Evolutionary conservation across 2,888 invertebrate species (phyloP).

Genomic region (Athrips mouffetella): DNA sequence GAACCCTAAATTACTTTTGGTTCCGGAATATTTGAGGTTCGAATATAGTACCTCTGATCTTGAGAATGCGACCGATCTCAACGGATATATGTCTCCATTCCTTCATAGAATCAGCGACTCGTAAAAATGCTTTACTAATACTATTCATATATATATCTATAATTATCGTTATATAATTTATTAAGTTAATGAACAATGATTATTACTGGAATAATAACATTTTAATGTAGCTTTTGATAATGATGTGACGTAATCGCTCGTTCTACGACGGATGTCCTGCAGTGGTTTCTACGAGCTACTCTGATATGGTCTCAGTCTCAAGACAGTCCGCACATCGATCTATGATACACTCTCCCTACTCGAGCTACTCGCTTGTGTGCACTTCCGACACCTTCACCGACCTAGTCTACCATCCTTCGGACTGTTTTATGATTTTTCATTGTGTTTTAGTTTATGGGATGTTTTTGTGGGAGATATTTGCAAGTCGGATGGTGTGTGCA

Average conservation of each 20-base stretch:
- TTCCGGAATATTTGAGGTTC: slow-evolving; percentile 38
- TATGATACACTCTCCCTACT: slow-evolving; percentile 73
- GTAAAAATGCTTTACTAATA: slow-evolving; percentile 21
- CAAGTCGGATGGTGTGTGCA: slow-evolving; percentile 35
- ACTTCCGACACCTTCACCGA: slow-evolving; percentile 42
- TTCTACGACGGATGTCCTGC: slow-evolving; percentile 70
- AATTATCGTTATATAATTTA: slow-evolving; percentile 20
- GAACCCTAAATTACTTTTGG: not conserved
- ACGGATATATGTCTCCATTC: slow-evolving; percentile 52
- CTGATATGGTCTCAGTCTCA: slow-evolving; percentile 78
- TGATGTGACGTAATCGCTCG: slow-evolving; percentile 56
- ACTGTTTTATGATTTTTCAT: slow-evolving; percentile 3
- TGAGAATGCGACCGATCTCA: slow-evolving; percentile 73
- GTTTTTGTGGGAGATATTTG: not conserved
- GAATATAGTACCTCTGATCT: slow-evolving; percentile 64
- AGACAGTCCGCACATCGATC: slow-evolving; percentile 72
- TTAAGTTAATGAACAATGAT: slow-evolving; percentile 19
- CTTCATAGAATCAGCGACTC: slow-evolving; percentile 74
- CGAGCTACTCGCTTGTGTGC: slow-evolving; percentile 69
- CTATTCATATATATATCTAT: slow-evolving; percentile 15
- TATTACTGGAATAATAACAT: slow-evolving; percentile 47
- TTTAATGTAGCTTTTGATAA: slow-evolving; percentile 41
- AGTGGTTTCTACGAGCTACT: slow-evolving; percentile 61
- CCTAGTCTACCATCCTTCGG: not conserved
- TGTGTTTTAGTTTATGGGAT: not conserved